Base-by-base conservation (phyloP, 2,113 vertebrate genomes). In the Glaucomys volans region DNA sequence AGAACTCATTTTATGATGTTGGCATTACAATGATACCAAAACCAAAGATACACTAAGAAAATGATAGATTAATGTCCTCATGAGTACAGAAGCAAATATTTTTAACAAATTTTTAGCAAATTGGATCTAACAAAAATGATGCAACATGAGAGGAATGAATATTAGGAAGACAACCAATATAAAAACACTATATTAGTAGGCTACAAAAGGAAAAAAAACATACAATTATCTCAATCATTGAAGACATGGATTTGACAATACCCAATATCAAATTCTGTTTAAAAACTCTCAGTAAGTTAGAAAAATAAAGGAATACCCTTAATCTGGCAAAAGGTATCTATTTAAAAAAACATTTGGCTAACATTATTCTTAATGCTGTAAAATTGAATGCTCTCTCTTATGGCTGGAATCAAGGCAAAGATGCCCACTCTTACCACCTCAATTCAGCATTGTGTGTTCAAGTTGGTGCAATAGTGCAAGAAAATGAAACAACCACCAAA, bases 231-330 rank as follows among this genome's bases (percentile, higher is more conserved):
- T 20, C 20, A 8, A 57, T 22, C 20, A 57, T 8, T 57, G 59
- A 94, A 83, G 30, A 80, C 71, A 71, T 67, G 18, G 1, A 84
- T 32, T 69, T 69, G 47, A 40, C 35, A 92, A 91, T 77, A 85
- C 13, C 14, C 26, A 50, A 64, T 22, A 77, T 47, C 7, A 77
- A 66, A 83, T 40, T 77, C 20, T 50, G 37, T 80, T 77, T 40
- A 91, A 93, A 95, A 42, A 83, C 30, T 42, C 26, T 67, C 72
- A 74, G 44, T 64, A 44, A 32, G 20, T 57, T 62, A 64, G 26
- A 24, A 86, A 76, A 82, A 66, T 14, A 79, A 81, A 83, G 8
- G 11, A 50, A 79, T 24, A 40, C 32, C 11, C 44, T 47, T 66
- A 47, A 80, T 90, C 47, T 69, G 52, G 62, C 20, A 52, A 47